phyloP scores from a whole-genome alignment of 2,888 invertebrate genomes.

The Scaptomyza flava region DNA sequence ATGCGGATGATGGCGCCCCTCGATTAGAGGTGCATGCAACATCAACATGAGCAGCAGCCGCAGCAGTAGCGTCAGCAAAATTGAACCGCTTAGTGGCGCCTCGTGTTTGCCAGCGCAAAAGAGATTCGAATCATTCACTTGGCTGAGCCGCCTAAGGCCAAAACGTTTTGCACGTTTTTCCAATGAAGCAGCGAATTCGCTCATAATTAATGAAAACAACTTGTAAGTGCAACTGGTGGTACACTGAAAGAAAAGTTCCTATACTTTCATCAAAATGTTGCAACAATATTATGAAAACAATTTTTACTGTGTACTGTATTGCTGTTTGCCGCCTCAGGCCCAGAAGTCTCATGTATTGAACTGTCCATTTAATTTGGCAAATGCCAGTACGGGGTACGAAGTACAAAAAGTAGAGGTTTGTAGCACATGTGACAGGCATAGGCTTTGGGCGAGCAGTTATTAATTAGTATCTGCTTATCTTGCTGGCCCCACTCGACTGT shows the following conservation, averaged over 20 bases:
- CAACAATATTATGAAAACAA: too few relatives aligned
- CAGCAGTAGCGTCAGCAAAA: slow-evolving; percentile 22
- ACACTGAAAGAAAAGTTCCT: background rate
- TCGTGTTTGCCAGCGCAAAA: slow-evolving; percentile 34
- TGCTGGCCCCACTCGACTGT: slow-evolving; percentile 45
- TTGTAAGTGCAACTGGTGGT: slow-evolving; percentile 48
- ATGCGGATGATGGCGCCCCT: slow-evolving; percentile 64
- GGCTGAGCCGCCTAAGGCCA: slow-evolving; percentile 58
- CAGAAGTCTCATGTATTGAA: slow-evolving; percentile 23
- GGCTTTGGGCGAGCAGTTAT: slow-evolving; percentile 49
- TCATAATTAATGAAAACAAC: slow-evolving; percentile 76
- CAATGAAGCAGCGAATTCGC: slow-evolving; percentile 66
- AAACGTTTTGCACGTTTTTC: slow-evolving; percentile 80
- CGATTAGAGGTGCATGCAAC: slow-evolving; percentile 79
- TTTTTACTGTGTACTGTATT: too few relatives aligned
- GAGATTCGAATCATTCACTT: slow-evolving; percentile 77
- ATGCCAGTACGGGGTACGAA: slow-evolving; percentile 17
- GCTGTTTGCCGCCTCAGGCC: background rate
- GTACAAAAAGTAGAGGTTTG: too few relatives aligned
- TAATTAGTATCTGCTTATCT: slow-evolving; percentile 78
- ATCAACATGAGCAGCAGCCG: slow-evolving; percentile 3
- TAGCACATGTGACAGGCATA: slow-evolving; percentile 63
- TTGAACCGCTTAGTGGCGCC: slow-evolving; percentile 62
- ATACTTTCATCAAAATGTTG: too few relatives aligned
- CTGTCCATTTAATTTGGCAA: slow-evolving; percentile 60